Conservation (phyloP, 2,797 vertebrate species). For the Tadarida brasiliensis region DNA sequence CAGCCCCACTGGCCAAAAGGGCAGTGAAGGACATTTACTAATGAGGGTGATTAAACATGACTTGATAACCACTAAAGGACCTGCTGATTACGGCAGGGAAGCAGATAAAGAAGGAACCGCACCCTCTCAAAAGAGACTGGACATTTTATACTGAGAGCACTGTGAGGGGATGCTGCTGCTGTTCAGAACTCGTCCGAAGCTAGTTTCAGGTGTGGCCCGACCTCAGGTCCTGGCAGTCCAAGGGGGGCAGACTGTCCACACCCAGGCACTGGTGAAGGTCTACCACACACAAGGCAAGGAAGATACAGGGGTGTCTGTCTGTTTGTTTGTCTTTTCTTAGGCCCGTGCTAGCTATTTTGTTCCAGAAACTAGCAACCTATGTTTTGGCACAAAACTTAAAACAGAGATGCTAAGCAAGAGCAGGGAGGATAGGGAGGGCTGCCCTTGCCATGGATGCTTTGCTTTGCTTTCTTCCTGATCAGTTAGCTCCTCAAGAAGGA, state of each 20-base stretch:
- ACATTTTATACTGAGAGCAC: constrained; percentile 24
- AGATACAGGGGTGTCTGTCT: neutral
- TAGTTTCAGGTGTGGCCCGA: neutral
- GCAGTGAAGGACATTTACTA: constrained; percentile 70
- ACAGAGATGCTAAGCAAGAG: constrained; percentile 45
- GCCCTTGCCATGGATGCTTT: neutral
- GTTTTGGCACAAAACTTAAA: constrained; percentile 18
- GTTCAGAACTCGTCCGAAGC: neutral
- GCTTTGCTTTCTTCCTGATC: constrained; percentile 55
- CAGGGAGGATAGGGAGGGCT: neutral
- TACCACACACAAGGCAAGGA: neutral
- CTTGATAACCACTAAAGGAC: constrained; percentile 62
- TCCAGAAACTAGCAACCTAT: constrained; percentile 52
- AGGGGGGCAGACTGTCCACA: neutral
- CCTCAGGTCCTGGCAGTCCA: neutral
- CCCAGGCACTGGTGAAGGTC: neutral
- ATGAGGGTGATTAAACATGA: constrained; percentile 70
- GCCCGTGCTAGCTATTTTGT: neutral
- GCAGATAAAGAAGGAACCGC: constrained; percentile 66
- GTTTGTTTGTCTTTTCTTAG: neutral
- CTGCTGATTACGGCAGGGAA: neutral
- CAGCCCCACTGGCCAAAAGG: constrained; percentile 45
- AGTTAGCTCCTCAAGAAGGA: constrained; percentile 26
- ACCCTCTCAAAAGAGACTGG: constrained; percentile 25
- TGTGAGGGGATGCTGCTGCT: neutral